Percentiles rank a stretch among this genome's conserved stretches.
These are phyloP conservation scores for Triops longicaudatus DNA, from an alignment of 1,140 invertebrate species.

Conservation along the genomic window DNA sequence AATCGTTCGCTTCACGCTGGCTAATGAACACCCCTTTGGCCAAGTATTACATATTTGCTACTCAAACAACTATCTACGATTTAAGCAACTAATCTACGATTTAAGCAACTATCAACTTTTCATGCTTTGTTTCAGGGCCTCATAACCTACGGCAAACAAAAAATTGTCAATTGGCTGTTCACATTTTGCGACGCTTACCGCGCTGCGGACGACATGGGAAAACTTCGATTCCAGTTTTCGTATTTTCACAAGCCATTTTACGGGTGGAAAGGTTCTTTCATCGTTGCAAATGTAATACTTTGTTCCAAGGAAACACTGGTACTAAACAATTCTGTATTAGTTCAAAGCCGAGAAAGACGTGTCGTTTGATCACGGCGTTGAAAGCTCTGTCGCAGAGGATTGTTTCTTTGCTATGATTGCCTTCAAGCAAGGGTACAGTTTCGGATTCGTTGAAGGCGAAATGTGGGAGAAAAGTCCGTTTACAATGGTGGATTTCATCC, in stretches of 20 bases:
- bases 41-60: slow-evolving; percentile 50
- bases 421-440: slow-evolving; percentile 70
- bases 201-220: slow-evolving; percentile 95
- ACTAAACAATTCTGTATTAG: slow-evolving; percentile 46
- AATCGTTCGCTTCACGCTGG: slow-evolving; percentile 85
- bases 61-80: too few species aligned
- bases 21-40: slow-evolving; percentile 92
- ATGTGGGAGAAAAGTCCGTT: slow-evolving; percentile 98
- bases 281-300: slow-evolving; percentile 74
- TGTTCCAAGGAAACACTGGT: not conserved
- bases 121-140: slow-evolving; percentile 13
- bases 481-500: slow-evolving; percentile 85
- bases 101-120: slow-evolving; percentile 16
- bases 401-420: slow-evolving; percentile 95
- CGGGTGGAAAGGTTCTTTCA: slow-evolving; percentile 95
- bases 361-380: slow-evolving; percentile 88
- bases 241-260: slow-evolving; percentile 91
- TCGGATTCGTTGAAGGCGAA: slow-evolving; percentile 90
- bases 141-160: slow-evolving; percentile 12
- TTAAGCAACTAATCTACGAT: too few species aligned
- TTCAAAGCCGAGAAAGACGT: slow-evolving; percentile 77
- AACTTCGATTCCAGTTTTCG: slow-evolving; percentile 83
- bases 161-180: slow-evolving; percentile 91
- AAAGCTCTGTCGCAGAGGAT: slow-evolving; percentile 95
- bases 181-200: slow-evolving; percentile 93